Evolutionary conservation across 1,140 invertebrate species (phyloP).

Genomic region (Drosophila quadrilineata): DNA sequence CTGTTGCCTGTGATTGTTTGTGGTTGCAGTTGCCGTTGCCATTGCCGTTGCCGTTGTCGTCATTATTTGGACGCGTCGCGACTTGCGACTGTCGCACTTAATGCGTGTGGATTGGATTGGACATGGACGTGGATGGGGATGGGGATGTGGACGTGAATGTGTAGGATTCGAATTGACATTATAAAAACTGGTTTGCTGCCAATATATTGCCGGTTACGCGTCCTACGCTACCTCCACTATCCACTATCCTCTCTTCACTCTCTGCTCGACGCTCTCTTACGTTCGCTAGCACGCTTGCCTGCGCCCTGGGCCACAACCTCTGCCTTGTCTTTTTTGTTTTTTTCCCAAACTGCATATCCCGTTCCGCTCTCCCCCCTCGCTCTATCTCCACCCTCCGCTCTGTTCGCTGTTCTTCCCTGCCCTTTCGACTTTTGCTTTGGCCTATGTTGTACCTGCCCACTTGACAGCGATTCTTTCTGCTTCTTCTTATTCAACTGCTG

Average conservation of each 20-base stretch:
- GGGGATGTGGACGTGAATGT: slow-evolving; percentile 73
- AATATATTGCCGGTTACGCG: slow-evolving; percentile 60
- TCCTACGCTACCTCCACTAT: slow-evolving; percentile 38
- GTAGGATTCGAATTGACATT: slow-evolving; percentile 78
- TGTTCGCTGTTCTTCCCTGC: not conserved
- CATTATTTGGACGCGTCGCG: slow-evolving; percentile 65
- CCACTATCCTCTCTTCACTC: too few relatives aligned
- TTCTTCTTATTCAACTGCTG: too few relatives aligned
- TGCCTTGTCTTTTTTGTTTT: not conserved
- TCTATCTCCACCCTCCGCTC: too few relatives aligned
- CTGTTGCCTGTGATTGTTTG: not conserved
- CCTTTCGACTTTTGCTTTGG: too few relatives aligned
- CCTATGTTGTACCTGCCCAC: slow-evolving; percentile 62
- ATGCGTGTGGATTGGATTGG: slow-evolving; percentile 73
- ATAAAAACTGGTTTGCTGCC: slow-evolving; percentile 76
- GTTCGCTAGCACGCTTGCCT: too few relatives aligned
- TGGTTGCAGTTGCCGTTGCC: not conserved
- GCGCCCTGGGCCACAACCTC: not conserved
- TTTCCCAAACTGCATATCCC: too few relatives aligned
- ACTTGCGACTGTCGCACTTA: slow-evolving; percentile 78
- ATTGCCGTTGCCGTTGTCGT: slow-evolving; percentile 32
- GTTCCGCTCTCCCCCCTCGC: too few relatives aligned
- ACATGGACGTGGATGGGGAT: too few relatives aligned
- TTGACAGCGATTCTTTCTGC: slow-evolving; percentile 45
- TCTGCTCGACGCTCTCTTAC: too few relatives aligned